A percentile compares a stretch with the other conserved stretches of the same genome.
Evolutionary conservation across 92 coral and sea anemone species (phyloP).

Genomic region (Heliopora coerulea): DNA sequence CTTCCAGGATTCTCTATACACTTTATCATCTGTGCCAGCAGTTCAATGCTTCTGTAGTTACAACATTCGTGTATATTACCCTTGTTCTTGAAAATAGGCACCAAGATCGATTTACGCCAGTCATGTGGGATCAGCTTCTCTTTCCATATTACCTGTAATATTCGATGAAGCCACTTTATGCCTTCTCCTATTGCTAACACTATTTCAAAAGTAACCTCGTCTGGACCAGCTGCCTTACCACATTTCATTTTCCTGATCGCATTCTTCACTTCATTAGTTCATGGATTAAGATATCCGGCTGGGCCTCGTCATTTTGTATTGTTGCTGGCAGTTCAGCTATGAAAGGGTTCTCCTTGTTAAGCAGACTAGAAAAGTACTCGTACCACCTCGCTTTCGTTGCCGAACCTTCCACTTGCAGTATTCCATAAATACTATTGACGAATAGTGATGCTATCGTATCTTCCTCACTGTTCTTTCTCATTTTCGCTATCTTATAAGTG

Average conservation of each 20-base stretch:
- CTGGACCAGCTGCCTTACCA: constrained; percentile 8
- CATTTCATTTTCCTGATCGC: not conserved
- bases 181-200: constrained; percentile 5
- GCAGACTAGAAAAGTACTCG: constrained; percentile 6
- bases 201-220: constrained; percentile 1
- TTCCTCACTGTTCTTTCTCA: not conserved
- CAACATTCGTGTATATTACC: not conserved
- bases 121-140: not conserved
- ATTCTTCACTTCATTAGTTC: not conserved
- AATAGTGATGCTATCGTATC: not conserved
- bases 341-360: not conserved
- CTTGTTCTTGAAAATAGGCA: constrained; percentile 20
- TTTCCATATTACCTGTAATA: not conserved
- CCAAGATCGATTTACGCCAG: constrained; percentile 2
- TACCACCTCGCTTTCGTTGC: not conserved
- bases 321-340: not conserved
- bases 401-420: not conserved
- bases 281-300: not conserved
- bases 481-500: not conserved
- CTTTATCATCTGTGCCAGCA: not conserved
- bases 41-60: not conserved
- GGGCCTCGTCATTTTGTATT: not conserved
- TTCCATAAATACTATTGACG: not conserved
- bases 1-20: not conserved
- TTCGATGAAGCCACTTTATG: not conserved